These are phyloP conservation scores for Xerus rutilus DNA, from an alignment of 2,797 vertebrate species.

Conservation along the genomic window DNA sequence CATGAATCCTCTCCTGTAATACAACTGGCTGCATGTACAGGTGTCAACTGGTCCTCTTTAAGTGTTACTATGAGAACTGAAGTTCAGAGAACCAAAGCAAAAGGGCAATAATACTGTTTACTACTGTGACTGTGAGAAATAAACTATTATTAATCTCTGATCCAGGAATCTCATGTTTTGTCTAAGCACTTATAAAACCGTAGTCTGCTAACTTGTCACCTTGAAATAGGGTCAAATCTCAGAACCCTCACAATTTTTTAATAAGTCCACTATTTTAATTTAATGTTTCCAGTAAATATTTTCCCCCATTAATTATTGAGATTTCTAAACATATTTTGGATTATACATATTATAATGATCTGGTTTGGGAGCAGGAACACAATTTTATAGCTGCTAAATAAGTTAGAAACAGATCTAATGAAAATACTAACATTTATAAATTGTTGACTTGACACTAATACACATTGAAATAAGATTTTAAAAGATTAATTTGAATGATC, in stretches of 20 bases:
- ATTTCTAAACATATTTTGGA: background rate
- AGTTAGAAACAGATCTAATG: background rate
- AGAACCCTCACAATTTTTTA: background rate
- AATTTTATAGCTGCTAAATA: background rate
- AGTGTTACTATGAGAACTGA: background rate
- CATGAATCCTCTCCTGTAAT: background rate
- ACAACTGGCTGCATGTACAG: background rate
- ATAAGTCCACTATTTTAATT: background rate
- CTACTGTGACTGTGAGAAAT: background rate
- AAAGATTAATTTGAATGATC: constrained; percentile 34
- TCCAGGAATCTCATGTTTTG: background rate
- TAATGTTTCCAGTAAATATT: background rate
- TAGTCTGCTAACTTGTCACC: background rate
- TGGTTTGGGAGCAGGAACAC: background rate
- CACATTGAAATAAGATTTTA: background rate
- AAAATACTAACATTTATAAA: constrained; percentile 31
- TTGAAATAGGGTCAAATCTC: background rate
- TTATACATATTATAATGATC: background rate
- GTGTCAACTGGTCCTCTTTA: background rate
- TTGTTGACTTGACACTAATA: background rate
- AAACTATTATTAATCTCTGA: background rate
- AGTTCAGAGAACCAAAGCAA: background rate
- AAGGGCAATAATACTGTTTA: background rate
- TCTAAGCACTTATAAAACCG: background rate
- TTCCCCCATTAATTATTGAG: background rate